These are phyloP conservation scores for Puntigrus tetrazona DNA, from an alignment of 2,113 vertebrate species.

Conservation along the genomic window DNA sequence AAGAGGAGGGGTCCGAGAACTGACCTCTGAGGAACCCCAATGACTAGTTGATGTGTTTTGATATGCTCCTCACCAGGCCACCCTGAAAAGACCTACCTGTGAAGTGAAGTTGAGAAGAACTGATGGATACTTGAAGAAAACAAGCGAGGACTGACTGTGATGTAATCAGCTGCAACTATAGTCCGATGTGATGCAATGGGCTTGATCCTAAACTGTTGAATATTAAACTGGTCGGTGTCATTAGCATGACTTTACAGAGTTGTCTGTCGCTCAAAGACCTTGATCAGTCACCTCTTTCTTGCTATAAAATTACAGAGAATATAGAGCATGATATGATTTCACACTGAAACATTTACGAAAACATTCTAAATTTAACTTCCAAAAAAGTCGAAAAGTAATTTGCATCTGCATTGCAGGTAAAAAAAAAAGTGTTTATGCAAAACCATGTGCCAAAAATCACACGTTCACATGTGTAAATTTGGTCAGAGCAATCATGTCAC, in stretches of 20 bases:
- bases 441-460: background rate
- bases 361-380: background rate
- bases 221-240: background rate
- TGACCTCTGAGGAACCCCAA: too few relatives aligned
- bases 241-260: background rate
- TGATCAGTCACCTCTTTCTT: background rate
- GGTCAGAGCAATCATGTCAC: background rate
- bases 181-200: background rate
- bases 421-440: slow-evolving; percentile 5
- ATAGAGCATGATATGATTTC: background rate
- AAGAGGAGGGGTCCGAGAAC: too few relatives aligned
- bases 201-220: slow-evolving; percentile 20
- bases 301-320: background rate
- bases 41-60: too few relatives aligned
- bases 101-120: background rate
- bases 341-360: background rate
- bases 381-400: background rate
- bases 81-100: too few relatives aligned
- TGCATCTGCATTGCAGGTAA: background rate
- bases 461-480: background rate
- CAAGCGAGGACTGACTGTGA: background rate
- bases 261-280: background rate
- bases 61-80: too few relatives aligned
- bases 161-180: slow-evolving; percentile 22
- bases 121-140: slow-evolving; percentile 7